phyloP scores from a whole-genome alignment of 1,140 invertebrate species.

The Drosophila lacteicornis region DNA sequence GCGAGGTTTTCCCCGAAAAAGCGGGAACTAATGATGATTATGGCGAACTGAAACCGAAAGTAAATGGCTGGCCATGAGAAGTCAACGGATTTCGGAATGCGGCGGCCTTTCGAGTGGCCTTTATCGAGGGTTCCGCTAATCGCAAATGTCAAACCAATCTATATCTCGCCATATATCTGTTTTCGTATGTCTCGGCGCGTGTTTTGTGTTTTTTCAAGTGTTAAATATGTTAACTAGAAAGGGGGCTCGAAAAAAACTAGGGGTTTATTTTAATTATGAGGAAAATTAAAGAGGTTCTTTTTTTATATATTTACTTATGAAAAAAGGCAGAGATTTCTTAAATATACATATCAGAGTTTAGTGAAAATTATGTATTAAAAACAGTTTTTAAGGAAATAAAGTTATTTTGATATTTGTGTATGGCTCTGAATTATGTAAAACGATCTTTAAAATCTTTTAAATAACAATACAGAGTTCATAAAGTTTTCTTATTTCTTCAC shows the following conservation, averaged over 20 bases:
- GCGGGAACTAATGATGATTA: constrained; percentile 29
- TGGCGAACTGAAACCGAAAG: neutral
- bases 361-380: neutral
- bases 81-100: constrained; percentile 18
- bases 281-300: neutral
- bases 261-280: neutral
- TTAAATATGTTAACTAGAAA: constrained; percentile 1
- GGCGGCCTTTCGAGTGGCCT: constrained; percentile 49
- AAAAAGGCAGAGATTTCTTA: neutral
- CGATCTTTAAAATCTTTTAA: too few species aligned
- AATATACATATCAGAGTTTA: too few species aligned
- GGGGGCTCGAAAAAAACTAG: neutral
- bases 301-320: too few species aligned
- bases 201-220: constrained; percentile 9
- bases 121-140: constrained; percentile 2
- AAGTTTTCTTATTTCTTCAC: too few species aligned
- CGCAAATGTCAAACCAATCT: constrained; percentile 17
- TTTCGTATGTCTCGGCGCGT: neutral
- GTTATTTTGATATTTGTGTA: too few species aligned
- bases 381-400: too few species aligned
- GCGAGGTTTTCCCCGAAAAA: constrained; percentile 20
- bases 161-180: constrained; percentile 13
- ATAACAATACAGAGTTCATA: too few species aligned
- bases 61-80: constrained; percentile 18
- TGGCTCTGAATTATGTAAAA: too few species aligned